phyloP scores from a whole-genome alignment of 2,888 invertebrate genomes.

The Elgonia sp. region DNA sequence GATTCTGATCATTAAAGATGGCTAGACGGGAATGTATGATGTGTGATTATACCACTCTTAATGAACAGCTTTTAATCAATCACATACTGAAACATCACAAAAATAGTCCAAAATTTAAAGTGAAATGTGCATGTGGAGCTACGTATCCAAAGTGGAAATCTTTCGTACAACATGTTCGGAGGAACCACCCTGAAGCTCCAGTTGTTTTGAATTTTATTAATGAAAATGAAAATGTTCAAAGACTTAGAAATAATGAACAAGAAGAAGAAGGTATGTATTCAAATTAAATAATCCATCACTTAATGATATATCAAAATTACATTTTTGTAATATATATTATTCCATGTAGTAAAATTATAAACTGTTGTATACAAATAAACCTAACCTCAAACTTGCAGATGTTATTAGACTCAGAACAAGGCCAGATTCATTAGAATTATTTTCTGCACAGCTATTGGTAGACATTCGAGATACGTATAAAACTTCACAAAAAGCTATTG shows the following conservation, averaged over 20 bases:
- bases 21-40: too few species aligned
- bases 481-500: conserved; percentile 50
- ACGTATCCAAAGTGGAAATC: conserved; percentile 39
- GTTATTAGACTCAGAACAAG: too few species aligned
- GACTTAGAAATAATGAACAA: not conserved
- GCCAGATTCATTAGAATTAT: too few species aligned
- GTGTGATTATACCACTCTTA: too few species aligned
- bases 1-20: too few species aligned
- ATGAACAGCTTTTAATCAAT: too few species aligned
- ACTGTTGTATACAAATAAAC: not conserved
- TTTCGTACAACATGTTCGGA: conserved; percentile 28
- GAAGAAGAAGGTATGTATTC: not conserved
- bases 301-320: too few species aligned
- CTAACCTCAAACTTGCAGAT: conserved; percentile 11
- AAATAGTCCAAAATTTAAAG: conserved; percentile 38
- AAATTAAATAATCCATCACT: too few species aligned
- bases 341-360: not conserved
- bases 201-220: conserved; percentile 26
- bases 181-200: not conserved
- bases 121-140: conserved; percentile 29
- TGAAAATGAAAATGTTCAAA: conserved; percentile 20
- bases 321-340: too few species aligned
- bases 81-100: too few species aligned
- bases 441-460: conserved; percentile 37
- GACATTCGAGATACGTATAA: conserved; percentile 48